These are phyloP conservation scores for Dryobota labecula DNA, from an alignment of 2,888 invertebrate species.

Conservation along the genomic window DNA sequence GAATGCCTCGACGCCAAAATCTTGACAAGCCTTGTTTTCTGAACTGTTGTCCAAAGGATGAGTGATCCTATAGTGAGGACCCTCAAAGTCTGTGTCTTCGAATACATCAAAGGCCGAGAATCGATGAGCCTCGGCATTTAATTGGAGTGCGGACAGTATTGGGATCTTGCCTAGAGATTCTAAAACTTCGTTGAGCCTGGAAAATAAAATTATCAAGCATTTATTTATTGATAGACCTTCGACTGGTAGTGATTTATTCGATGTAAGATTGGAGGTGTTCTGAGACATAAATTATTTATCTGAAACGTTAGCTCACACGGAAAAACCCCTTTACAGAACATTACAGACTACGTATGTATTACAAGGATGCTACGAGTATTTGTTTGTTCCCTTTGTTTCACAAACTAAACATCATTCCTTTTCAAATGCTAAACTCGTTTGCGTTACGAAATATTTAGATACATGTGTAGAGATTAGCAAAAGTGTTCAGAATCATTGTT, in stretches of 20 bases:
- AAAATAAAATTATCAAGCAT: constrained; percentile 68
- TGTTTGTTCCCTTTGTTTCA: constrained; percentile 46
- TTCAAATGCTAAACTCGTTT: constrained; percentile 47
- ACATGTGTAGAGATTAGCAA: constrained; percentile 38
- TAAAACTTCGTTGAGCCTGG: constrained; percentile 94
- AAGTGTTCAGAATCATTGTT: constrained; percentile 47
- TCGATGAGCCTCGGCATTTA: constrained; percentile 91
- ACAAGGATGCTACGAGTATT: constrained; percentile 29
- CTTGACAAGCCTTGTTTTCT: constrained; percentile 80
- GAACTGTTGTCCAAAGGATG: constrained; percentile 82
- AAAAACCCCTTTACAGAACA: constrained; percentile 29
- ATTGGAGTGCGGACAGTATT: constrained; percentile 93
- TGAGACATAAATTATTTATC: constrained; percentile 30
- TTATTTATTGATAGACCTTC: constrained; percentile 21
- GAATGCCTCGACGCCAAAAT: constrained; percentile 87
- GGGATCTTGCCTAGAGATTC: constrained; percentile 95
- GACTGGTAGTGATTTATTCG: constrained; percentile 8
- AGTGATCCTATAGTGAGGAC: constrained; percentile 82
- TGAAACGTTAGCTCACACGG: constrained; percentile 19
- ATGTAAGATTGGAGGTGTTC: constrained; percentile 12
- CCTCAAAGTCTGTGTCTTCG: constrained; percentile 88
- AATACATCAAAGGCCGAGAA: constrained; percentile 92
- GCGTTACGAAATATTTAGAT: constrained; percentile 38
- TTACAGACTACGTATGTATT: constrained; percentile 6
- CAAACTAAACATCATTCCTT: constrained; percentile 34